A percentile compares a stretch with the other conserved stretches of the same genome.
Evolutionary conservation across 2,113 vertebrate species (phyloP).

Genomic region (Hemiprocne comata): DNA sequence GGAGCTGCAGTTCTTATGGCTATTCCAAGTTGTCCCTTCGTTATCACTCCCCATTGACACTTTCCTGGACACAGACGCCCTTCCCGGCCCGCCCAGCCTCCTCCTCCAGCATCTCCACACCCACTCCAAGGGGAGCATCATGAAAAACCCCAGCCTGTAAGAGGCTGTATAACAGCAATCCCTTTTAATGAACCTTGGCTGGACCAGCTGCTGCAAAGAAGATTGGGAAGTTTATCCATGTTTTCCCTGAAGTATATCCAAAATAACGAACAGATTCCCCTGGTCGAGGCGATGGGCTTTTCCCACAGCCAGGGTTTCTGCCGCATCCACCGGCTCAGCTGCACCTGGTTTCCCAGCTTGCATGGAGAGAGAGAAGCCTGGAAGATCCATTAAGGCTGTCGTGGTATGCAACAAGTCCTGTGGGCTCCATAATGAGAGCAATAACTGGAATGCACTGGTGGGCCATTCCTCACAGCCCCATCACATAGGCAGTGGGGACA

Average conservation of each 20-base stretch:
- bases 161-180: not conserved
- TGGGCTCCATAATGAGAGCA: not conserved
- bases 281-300: not conserved
- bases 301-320: slow-evolving; percentile 32
- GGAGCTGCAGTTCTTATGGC: not conserved
- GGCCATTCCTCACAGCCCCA: not conserved
- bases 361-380: slow-evolving; percentile 26
- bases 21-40: accelerated
- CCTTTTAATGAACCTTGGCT: not conserved
- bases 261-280: slow-evolving; percentile 20
- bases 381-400: slow-evolving; percentile 47
- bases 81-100: not conserved
- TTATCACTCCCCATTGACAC: not conserved
- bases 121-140: not conserved
- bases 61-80: not conserved
- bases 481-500: not conserved
- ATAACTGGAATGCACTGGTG: not conserved
- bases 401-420: slow-evolving; percentile 6
- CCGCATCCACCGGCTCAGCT: not conserved
- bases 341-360: slow-evolving; percentile 29
- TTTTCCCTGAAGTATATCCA: slow-evolving; percentile 11
- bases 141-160: not conserved
- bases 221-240: not conserved
- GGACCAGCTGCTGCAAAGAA: not conserved
- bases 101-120: not conserved